Percentiles rank a stretch among this genome's conserved stretches.
Evolutionary conservation across 2,797 vertebrate genomes (phyloP).

Genomic region (Ciconia nigra): DNA sequence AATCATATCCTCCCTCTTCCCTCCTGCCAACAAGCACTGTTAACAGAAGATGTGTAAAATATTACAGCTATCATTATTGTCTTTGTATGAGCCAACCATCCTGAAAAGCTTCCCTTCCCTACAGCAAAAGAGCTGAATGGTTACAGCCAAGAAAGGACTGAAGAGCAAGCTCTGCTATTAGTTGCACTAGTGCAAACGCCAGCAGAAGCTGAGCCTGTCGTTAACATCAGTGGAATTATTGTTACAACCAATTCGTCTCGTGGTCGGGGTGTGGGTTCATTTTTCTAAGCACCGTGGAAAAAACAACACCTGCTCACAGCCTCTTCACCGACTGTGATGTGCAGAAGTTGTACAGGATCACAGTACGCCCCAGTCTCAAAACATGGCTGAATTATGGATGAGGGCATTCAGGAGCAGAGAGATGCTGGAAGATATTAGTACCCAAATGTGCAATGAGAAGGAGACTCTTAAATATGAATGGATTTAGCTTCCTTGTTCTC

Average conservation of each 20-base stretch:
- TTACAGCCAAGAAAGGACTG: not conserved
- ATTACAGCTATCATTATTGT: not conserved
- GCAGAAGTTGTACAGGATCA: not conserved
- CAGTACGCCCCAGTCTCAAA: accelerated
- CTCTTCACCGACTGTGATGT: not conserved
- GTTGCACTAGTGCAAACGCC: not conserved
- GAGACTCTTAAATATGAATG: not conserved
- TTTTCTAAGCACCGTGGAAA: not conserved
- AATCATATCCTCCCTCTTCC: not conserved
- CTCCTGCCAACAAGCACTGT: not conserved
- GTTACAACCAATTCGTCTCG: not conserved
- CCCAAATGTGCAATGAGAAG: not conserved
- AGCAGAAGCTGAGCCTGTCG: not conserved
- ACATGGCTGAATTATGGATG: not conserved
- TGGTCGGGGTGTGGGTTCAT: not conserved
- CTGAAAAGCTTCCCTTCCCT: not conserved
- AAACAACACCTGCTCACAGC: not conserved
- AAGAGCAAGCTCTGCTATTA: not conserved
- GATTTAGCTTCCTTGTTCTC: not conserved
- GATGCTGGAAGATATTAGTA: not conserved
- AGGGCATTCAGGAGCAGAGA: not conserved
- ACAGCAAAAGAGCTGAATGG: not conserved
- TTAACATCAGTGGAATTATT: not conserved
- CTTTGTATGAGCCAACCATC: not conserved
- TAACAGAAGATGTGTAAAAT: not conserved